These are phyloP conservation scores for Iselma pallidipennis DNA, from an alignment of 2,888 invertebrate species.

Conservation along the genomic window DNA sequence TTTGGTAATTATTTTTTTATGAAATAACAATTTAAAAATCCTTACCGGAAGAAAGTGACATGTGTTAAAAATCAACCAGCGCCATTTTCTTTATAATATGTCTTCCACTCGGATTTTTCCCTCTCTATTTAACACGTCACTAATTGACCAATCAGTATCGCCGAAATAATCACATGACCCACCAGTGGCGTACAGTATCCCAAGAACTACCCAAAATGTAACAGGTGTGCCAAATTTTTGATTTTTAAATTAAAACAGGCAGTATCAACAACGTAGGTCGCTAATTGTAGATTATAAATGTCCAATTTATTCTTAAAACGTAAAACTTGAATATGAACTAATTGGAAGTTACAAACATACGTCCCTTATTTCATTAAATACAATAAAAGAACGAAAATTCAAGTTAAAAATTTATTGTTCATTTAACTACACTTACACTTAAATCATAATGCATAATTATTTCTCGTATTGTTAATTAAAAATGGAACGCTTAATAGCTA, in stretches of 20 bases:
- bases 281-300: no score
- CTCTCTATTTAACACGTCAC: background rate
- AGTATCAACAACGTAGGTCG: no score
- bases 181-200: no score
- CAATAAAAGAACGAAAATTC: background rate
- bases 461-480: background rate
- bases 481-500: background rate
- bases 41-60: slow-evolving; percentile 54
- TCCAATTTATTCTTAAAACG: no score
- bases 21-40: slow-evolving; percentile 9
- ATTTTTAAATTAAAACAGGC: no score
- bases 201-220: no score
- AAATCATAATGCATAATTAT: background rate
- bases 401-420: background rate
- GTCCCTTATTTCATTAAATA: background rate
- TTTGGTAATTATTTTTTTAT: slow-evolving; percentile 20
- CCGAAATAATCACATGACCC: no score
- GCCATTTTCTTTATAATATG: slow-evolving; percentile 50
- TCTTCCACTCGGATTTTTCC: slow-evolving; percentile 7
- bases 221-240: no score
- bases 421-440: background rate
- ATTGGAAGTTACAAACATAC: no score
- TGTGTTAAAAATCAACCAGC: slow-evolving; percentile 53
- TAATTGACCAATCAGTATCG: background rate
- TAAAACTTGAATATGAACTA: no score